Evolutionary conservation across 2,888 invertebrate genomes (phyloP), one percentile per base, ranked within the genome.

Genomic region (Eupeodes latifasciatus): DNA sequence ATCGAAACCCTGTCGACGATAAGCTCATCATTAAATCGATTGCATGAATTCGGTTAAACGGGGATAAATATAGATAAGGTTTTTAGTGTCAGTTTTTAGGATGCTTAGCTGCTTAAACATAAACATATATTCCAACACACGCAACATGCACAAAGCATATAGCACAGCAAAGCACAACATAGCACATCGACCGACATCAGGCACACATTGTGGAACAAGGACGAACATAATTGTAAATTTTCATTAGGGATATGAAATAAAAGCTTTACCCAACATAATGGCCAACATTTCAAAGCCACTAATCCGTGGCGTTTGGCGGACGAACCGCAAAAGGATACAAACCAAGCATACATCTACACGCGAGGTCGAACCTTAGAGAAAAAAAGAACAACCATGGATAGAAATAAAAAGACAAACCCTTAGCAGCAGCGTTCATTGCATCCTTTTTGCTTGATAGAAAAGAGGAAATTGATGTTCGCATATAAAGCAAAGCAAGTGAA

Each of bases 11-110:
- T 84, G 79, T 84, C 80, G 69, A 74, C 67, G 74, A 69, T 84
- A 80, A 84, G 84, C 80, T 84, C 84, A 79, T 84, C 80, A 67
- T 49, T 36, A 75, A 84, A 84, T 80, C 84, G 84, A 84, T 84
- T 69, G 74, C 75, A 69, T 67, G 79, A 83, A 74, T 79, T 83
- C 79, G 79, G 79, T 83, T 79, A 74, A 83, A 83, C 59, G 51
- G n/a, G 51, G 44, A 79, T 79, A 51, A 67, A 72, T 79, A 83
- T 49, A 57, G 49, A 83, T 71, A 72, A 44, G 44, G 71, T 14
- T 71, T 72, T 72, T 57, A 64, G 49, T 61, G 66, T 67, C 66
- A 81, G 64, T 78, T 64, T 40, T 44, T 27, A 27, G 61, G 34
- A 40, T 66, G 53, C n/a, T 40, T 49, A 14, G 19, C 11, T 62